phyloP scores from a whole-genome alignment of 37 sponge, comb jelly and placozoan species.

The Dysidea cf. avara region DNA sequence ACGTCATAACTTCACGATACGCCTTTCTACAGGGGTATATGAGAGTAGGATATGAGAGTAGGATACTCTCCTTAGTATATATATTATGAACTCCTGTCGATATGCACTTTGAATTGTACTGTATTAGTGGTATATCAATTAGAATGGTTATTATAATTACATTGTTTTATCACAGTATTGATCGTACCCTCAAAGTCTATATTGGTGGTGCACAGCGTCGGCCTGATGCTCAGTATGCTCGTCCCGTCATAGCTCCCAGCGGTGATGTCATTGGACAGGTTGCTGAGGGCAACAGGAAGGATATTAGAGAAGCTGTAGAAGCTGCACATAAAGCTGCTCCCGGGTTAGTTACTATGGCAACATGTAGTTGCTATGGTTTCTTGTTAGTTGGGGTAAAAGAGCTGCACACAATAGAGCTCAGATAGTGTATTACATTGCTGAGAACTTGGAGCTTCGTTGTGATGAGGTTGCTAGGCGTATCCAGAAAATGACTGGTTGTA shows the following conservation, averaged over 20 bases:
- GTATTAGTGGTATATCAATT: too few species aligned
- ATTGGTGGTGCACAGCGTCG: slow-evolving; percentile 93
- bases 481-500: slow-evolving; percentile 72
- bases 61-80: too few species aligned
- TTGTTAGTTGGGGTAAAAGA: slow-evolving; percentile 88
- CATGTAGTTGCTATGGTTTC: background rate
- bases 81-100: too few species aligned
- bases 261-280: slow-evolving; percentile 86
- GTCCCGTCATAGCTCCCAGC: slow-evolving; percentile 60
- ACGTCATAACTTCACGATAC: too few species aligned
- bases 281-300: slow-evolving; percentile 95
- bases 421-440: slow-evolving; percentile 97
- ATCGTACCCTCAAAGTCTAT: slow-evolving; percentile 93
- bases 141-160: too few species aligned
- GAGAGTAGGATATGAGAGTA: too few species aligned
- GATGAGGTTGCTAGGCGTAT: slow-evolving; percentile 81
- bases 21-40: too few species aligned
- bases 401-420: slow-evolving; percentile 98
- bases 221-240: slow-evolving; percentile 87
- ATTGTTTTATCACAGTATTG: slow-evolving; percentile 58
- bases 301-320: slow-evolving; percentile 96
- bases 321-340: slow-evolving; percentile 94
- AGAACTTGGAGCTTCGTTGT: slow-evolving; percentile 90
- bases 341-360: slow-evolving; percentile 56
- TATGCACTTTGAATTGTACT: too few species aligned